phyloP scores from a whole-genome alignment of 2,113 vertebrate genomes.

The Phocoena sinus region DNA sequence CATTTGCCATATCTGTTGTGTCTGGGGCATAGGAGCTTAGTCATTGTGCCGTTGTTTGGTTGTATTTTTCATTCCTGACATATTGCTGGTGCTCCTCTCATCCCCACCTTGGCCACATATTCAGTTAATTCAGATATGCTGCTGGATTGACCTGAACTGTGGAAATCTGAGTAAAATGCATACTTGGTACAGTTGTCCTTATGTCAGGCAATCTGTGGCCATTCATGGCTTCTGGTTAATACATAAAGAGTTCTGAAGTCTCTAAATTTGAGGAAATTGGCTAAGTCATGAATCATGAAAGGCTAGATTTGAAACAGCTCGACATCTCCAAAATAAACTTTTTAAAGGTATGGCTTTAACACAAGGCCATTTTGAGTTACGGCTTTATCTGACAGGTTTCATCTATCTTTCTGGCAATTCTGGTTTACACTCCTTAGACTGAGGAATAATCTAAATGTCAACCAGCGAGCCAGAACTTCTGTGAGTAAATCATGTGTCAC shows the following conservation, averaged over 20 bases:
- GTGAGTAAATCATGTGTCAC: conserved; percentile 47
- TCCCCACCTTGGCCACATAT: background rate
- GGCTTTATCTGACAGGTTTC: background rate
- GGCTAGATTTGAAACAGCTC: background rate
- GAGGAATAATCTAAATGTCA: conserved; percentile 48
- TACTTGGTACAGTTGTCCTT: background rate
- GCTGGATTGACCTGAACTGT: background rate
- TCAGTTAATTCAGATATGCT: background rate
- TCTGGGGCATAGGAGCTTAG: conserved; percentile 29
- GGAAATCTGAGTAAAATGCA: background rate
- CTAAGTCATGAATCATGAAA: background rate
- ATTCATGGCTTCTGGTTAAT: background rate
- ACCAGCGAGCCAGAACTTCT: background rate
- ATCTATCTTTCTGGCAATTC: conserved; percentile 53
- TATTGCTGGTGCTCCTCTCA: background rate
- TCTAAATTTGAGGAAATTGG: background rate
- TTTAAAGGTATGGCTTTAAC: background rate
- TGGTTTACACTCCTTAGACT: conserved; percentile 40
- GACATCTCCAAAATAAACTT: background rate
- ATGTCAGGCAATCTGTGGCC: background rate
- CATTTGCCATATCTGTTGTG: background rate
- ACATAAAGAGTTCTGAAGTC: background rate
- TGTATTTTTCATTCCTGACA: background rate
- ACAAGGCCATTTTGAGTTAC: background rate
- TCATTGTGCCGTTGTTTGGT: background rate